A percentile compares a stretch with the other conserved stretches of the same genome.
Conservation (phyloP, 2,797 vertebrate genomes). For the Holocentrus rufus region DNA sequence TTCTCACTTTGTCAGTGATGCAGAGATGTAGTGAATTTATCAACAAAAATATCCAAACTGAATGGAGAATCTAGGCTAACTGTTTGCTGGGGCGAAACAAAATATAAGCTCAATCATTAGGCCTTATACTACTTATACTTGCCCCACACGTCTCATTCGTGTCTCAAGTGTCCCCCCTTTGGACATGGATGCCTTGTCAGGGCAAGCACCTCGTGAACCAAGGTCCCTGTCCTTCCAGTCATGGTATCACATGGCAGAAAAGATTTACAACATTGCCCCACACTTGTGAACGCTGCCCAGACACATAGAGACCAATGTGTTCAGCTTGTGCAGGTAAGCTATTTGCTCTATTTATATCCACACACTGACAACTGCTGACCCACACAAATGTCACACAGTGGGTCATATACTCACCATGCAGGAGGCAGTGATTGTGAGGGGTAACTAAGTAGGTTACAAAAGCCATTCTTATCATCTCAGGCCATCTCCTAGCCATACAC, state of each 20-base stretch:
- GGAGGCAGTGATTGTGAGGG: slow-evolving; percentile 30
- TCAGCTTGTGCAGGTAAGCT: slow-evolving; percentile 10
- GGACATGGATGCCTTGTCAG: too few species aligned
- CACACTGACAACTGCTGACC: slow-evolving; percentile 6
- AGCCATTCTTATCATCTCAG: neutral
- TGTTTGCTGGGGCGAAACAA: neutral
- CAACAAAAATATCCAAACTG: neutral
- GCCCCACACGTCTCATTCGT: neutral
- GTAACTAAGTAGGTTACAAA: slow-evolving; percentile 25
- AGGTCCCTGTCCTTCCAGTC: slow-evolving; percentile 16
- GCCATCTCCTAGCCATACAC: slow-evolving; percentile 7
- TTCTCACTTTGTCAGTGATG: neutral
- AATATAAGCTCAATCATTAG: neutral
- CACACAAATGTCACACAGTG: slow-evolving; percentile 18
- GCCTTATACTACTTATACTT: neutral
- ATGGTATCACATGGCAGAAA: slow-evolving; percentile 9
- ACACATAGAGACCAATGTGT: neutral
- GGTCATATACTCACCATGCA: slow-evolving; percentile 23
- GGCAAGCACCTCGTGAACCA: neutral
- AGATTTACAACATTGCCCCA: neutral
- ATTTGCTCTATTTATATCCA: slow-evolving; percentile 34
- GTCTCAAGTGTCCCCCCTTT: too few species aligned
- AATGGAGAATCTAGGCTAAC: neutral
- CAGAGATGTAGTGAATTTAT: neutral
- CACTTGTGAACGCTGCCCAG: neutral